A percentile compares a stretch with the other conserved stretches of the same genome.
phyloP scores from a whole-genome alignment of 2,797 vertebrate species.

The Melanogrammus aeglefinus region DNA sequence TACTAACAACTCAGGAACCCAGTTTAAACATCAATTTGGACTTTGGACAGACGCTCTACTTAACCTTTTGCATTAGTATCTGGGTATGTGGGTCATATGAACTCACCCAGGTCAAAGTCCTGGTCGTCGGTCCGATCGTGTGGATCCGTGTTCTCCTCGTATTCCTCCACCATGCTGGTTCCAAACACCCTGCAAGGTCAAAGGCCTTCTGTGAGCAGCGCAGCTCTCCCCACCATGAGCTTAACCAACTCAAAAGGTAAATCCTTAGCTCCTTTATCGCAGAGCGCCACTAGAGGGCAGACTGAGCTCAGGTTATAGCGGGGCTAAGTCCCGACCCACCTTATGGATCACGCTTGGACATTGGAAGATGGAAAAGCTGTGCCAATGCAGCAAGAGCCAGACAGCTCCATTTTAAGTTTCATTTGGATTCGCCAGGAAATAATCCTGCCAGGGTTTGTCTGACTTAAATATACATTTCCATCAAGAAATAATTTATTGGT shows the following conservation, averaged over 20 bases:
- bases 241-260: not conserved
- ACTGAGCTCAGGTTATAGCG: not conserved
- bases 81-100: not conserved
- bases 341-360: no score
- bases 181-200: conserved; percentile 85
- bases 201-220: conserved; percentile 7
- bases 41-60: not conserved
- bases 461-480: no score
- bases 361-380: no score
- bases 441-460: no score
- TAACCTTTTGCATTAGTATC: not conserved
- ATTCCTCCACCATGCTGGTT: conserved; percentile 99
- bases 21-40: not conserved
- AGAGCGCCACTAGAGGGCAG: not conserved
- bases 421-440: no score
- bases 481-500: no score
- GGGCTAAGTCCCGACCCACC: no score
- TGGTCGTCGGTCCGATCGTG: conserved; percentile 84
- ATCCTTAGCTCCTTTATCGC: not conserved
- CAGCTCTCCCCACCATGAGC: not conserved
- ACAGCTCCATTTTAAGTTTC: no score
- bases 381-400: no score
- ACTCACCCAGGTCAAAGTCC: conserved; percentile 90
- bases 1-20: not conserved
- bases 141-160: conserved; percentile 91